These are phyloP conservation scores for Vombatus ursinus DNA, from an alignment of 2,113 vertebrate genomes.

Conservation along the genomic window DNA sequence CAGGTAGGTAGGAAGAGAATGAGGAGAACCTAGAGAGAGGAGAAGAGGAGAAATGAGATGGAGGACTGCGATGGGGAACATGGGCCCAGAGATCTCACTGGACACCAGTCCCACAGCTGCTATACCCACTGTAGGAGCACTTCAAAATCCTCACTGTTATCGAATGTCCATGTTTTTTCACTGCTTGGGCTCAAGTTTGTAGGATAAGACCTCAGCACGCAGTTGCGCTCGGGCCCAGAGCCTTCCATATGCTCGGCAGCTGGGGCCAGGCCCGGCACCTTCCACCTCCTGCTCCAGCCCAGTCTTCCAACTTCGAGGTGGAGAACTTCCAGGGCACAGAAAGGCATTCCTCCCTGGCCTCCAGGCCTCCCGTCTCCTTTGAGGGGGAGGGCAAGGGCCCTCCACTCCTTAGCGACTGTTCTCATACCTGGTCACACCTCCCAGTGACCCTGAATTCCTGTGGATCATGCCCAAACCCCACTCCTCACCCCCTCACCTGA, in stretches of 20 bases:
- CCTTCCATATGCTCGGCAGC: not conserved
- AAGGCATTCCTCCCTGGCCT: no score
- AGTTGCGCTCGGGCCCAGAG: not conserved
- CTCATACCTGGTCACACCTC: not conserved
- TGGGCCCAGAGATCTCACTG: not conserved
- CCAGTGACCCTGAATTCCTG: not conserved
- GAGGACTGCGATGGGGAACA: no score
- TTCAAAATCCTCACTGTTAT: not conserved
- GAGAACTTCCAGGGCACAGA: not conserved
- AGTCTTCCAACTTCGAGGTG: not conserved
- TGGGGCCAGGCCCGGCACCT: no score
- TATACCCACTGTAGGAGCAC: not conserved
- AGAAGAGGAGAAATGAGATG: not conserved
- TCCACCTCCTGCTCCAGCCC: not conserved
- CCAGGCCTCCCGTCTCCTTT: not conserved
- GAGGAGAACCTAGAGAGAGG: no score
- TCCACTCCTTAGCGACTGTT: no score
- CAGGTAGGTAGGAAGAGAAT: no score
- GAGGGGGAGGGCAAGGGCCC: no score
- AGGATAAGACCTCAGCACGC: no score
- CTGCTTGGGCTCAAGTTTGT: not conserved
- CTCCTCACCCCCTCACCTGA: no score
- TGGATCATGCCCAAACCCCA: not conserved
- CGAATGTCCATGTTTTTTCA: not conserved
- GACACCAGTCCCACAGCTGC: no score